These are phyloP conservation scores for Melanotaenia parkinsoni DNA, from an alignment of 2,797 vertebrate species.

Conservation along the genomic window DNA sequence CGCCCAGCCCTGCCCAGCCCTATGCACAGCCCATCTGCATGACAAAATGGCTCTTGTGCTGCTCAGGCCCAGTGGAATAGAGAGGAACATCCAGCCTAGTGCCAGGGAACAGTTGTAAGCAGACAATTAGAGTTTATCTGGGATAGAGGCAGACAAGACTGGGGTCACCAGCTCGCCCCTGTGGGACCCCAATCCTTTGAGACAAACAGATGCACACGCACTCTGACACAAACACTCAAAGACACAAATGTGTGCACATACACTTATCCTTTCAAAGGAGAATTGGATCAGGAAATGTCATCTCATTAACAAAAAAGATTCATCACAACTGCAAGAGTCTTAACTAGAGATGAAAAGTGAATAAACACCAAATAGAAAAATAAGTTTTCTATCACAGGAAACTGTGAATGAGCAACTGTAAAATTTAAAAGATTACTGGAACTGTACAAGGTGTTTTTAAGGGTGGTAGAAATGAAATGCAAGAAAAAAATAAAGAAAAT, in stretches of 20 bases:
- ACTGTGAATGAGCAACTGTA: not conserved
- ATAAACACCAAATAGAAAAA: conserved; percentile 41
- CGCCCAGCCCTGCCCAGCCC: conserved; percentile 77
- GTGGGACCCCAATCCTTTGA: conserved; percentile 81
- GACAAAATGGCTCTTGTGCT: conserved; percentile 87
- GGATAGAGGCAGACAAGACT: conserved; percentile 87
- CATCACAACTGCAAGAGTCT: conserved; percentile 62
- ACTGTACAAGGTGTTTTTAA: not conserved
- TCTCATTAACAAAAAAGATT: conserved; percentile 77
- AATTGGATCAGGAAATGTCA: conserved; percentile 79
- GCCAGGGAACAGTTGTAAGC: conserved; percentile 89
- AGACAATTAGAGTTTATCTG: conserved; percentile 91
- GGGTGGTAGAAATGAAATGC: conserved; percentile 8
- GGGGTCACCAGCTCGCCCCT: conserved; percentile 85
- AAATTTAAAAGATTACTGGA: conserved; percentile 13
- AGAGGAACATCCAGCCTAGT: conserved; percentile 85
- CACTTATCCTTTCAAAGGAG: conserved; percentile 73
- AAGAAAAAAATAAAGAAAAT: conserved; percentile 28
- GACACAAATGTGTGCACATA: conserved; percentile 63
- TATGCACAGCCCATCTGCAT: conserved; percentile 84
- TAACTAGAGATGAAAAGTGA: conserved; percentile 57
- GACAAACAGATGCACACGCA: conserved; percentile 81
- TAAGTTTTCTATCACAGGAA: conserved; percentile 34
- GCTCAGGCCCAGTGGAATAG: conserved; percentile 84
- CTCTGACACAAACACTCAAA: conserved; percentile 62